Base-by-base conservation (phyloP, 2,797 vertebrate species). In the Spheniscus humboldti region DNA sequence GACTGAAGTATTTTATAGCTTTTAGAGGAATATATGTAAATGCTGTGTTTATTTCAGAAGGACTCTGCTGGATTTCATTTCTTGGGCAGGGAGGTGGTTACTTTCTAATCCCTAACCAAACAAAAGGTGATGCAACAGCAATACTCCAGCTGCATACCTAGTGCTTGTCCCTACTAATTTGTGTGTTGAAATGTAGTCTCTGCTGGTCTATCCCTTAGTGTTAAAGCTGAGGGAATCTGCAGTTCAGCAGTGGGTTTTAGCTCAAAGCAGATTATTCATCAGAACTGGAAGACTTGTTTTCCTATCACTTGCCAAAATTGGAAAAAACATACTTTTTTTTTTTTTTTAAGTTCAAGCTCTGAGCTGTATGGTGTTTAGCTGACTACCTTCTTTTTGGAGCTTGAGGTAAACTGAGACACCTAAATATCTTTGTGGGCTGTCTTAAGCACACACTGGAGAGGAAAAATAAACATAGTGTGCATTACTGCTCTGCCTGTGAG, bases 41-140 rank as follows among this genome's bases (percentile, higher is more conserved):
- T 80, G 47, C 33, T 24, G 35, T 68, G 28, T 76, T 94, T 91
- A 68, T 91, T 95, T 90, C 28, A 33, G 68, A 52, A 87, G 43
- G 72, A 59, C 55, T 81, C 45, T 13, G 20, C 33, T 53, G 81
- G 59, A 67, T 95, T 90, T 88, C 19, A 45, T 74, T 80, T 50
- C 74, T 69, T 63, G 39, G 64, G 27, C 75, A 88, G 75, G 50
- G 47, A 67, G 33, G 75, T 3, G 25, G 59, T 95, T 95, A 56
- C n/a, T 79, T 95, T 74, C 56, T 83, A 73, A 92, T 95, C 48
- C 39, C 47, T 82, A 79, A 83, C 92, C 78, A 95, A 86, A 79
- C 71, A 85, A 59, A 91, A 82, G 56, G 47, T 86, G 85, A 83
- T 94, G 75, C 55, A 63, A 47, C 37, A 67, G 91, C 67, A 59